Base-by-base conservation (phyloP, 2,113 vertebrate genomes). In the Lophotis ruficrista region DNA sequence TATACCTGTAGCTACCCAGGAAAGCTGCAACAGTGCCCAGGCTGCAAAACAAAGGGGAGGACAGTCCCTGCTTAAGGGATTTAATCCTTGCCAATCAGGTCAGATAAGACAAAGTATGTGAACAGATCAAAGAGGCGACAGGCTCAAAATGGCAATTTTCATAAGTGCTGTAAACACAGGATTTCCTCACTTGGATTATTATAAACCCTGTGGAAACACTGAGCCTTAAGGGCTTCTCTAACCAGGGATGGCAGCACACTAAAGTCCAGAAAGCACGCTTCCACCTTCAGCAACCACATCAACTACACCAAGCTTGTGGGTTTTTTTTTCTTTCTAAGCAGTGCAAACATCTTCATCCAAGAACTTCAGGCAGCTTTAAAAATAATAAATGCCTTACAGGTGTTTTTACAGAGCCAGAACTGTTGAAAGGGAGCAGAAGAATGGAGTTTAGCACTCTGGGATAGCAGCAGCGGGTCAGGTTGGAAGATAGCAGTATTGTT, bases 111-210 rank as follows among this genome's bases (percentile, higher is more conserved):
- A 53, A 85, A 91, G 66, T 83, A 71, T 43, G 76, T 54, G 72
- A 93, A 57, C 3, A 90, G 58, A 95, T 91, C 92, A 89, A 89
- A 94, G 35, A 5, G 33, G 14, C 8, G 53, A 45, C 25, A 50
- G 64, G 66, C 87, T 93, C 82, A 80, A 94, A 95, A 91, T 13
- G n/a, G 81, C 87, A 88, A 87, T 92, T 92, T 87, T 90, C 14
- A 0, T 94, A 91, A 89, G 82, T 91, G 79, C 78, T 83, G 48
- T 90, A 93, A 96, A 92, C 50, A 91, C 51, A 75, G 92, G 90
- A 94, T 96, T 96, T 94, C 94, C 94, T 95, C 61, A 60, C 75
- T 86, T 81, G 83, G 89, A 94, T 96, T 96, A 94, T 45, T 77
- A 60, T 50, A 95, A 96, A 47, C 64, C 86, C 77, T 28, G 27